Base-by-base conservation (phyloP, 2,797 vertebrate genomes). In the Hippocampus kuda region DNA sequence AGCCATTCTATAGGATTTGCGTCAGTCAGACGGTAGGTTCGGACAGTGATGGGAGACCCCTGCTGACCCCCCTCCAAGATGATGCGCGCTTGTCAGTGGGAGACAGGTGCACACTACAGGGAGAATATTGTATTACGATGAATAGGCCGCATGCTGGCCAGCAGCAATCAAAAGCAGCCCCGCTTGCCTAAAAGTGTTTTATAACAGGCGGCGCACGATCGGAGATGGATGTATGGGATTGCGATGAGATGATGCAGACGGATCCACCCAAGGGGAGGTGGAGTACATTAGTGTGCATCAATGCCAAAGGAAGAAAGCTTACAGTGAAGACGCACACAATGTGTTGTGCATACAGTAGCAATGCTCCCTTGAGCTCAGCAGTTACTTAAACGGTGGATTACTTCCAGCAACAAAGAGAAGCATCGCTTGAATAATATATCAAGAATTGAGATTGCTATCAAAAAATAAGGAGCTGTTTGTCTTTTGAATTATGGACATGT, bases 1-100 rank as follows among this genome's bases (percentile, higher is more conserved):
- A 77, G 75, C 80, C 64, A 73, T 84, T 79, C 75, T 79, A 87
- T 67, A 84, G 86, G 86, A 88, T 88, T 89, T 87, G 80, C 74
- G 80, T 88, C 88, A 88, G 80, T 85, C 83, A 84, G 72, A 72
- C 70, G 41, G 65, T 67, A 66, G 68, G 75, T 71, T 79, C 77
- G 79, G 86, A 88, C 83, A 83, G 80, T 84, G 86, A 87, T 84
- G 75, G 74, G 83, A 79, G 85, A 85, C 76, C 82, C 71, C 9
- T 0, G 65, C 53, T 85, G 86, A 87, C 86, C 88, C 75, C 63
- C 42, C 42, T 63, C 67, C 56, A 42, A 73, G 74, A 77, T 77
- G 75, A 80, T 71, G 73, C 46, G 38, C 15, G 13, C 84, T 78
- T 80, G 82, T 88, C 87, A 86, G 70, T 60, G 71, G n/a, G 68